Conservation (phyloP, 2,888 invertebrate species). For the Parelbella ahira region DNA sequence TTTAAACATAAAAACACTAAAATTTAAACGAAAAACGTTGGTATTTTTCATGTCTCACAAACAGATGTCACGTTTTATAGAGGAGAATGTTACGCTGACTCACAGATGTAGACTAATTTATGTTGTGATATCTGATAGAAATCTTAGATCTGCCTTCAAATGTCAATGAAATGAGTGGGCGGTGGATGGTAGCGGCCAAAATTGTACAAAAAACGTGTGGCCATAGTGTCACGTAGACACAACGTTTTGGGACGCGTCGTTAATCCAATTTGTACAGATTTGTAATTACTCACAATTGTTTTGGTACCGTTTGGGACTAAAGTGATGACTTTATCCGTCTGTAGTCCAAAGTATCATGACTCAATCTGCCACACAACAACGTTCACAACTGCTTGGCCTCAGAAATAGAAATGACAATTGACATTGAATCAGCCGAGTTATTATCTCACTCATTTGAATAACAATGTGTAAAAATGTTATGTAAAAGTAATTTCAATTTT, state of each 20-base stretch:
- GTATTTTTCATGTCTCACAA: neutral
- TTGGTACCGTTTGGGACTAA: neutral
- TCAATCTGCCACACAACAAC: slow-evolving; percentile 2
- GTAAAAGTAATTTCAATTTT: too few relatives aligned
- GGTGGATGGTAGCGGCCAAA: too few relatives aligned
- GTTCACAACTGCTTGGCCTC: neutral
- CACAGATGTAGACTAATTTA: neutral
- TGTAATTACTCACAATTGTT: too few relatives aligned
- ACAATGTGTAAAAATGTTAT: too few relatives aligned
- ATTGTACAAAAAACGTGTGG: too few relatives aligned
- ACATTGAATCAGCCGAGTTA: too few relatives aligned
- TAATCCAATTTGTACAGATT: too few relatives aligned
- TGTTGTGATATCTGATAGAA: neutral
- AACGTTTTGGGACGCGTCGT: too few relatives aligned
- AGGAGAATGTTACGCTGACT: neutral
- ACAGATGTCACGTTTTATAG: neutral
- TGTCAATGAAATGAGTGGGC: too few relatives aligned
- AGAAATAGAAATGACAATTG: slow-evolving; percentile 5
- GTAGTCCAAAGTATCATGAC: neutral
- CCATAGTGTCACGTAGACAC: too few relatives aligned
- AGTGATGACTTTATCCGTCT: neutral
- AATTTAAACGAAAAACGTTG: slow-evolving; percentile 9
- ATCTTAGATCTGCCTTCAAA: too few relatives aligned
- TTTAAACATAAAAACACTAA: slow-evolving; percentile 13
- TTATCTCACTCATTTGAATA: too few relatives aligned